Evolutionary conservation across 1,140 invertebrate species (phyloP).

Genomic region (Ceratitis capitata): DNA sequence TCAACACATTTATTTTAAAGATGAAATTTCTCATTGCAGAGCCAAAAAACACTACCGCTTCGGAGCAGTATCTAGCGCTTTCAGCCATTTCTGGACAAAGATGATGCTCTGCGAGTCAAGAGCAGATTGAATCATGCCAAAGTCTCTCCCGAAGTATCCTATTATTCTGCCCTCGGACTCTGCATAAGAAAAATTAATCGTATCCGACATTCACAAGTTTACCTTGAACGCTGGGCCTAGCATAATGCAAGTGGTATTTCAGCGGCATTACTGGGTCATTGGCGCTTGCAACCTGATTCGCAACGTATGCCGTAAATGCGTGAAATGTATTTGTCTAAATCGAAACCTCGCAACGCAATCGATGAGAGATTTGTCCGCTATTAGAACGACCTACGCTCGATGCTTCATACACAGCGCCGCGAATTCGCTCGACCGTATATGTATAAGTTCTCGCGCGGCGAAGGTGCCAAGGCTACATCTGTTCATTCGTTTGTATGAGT

Average conservation of each 20-base stretch:
- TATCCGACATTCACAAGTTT: too few species aligned
- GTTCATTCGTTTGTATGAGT: too few species aligned
- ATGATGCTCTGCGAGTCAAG: background rate
- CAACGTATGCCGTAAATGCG: conserved; percentile 2
- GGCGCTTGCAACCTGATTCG: too few species aligned
- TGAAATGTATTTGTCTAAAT: background rate
- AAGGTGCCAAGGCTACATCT: background rate
- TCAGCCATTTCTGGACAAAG: background rate
- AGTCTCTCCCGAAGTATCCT: too few species aligned
- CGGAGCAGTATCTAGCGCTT: background rate
- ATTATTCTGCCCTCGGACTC: too few species aligned
- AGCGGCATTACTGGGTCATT: conserved; percentile 24
- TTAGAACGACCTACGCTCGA: background rate
- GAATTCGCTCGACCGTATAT: conserved; percentile 39
- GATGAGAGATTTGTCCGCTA: too few species aligned
- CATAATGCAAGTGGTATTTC: conserved; percentile 19
- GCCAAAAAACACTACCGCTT: background rate
- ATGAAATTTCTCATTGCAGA: too few species aligned
- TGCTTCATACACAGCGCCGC: conserved; percentile 1
- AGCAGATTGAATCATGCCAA: background rate
- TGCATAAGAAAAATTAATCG: too few species aligned
- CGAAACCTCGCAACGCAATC: background rate
- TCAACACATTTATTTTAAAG: background rate
- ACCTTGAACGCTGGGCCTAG: conserved; percentile 19
- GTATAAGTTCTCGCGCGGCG: conserved; percentile 43